A percentile compares a stretch with the other conserved stretches of the same genome.
Conservation (phyloP, 30 jellyfish, hydroid and myxozoan species). For the Catostylus mosaicus region DNA sequence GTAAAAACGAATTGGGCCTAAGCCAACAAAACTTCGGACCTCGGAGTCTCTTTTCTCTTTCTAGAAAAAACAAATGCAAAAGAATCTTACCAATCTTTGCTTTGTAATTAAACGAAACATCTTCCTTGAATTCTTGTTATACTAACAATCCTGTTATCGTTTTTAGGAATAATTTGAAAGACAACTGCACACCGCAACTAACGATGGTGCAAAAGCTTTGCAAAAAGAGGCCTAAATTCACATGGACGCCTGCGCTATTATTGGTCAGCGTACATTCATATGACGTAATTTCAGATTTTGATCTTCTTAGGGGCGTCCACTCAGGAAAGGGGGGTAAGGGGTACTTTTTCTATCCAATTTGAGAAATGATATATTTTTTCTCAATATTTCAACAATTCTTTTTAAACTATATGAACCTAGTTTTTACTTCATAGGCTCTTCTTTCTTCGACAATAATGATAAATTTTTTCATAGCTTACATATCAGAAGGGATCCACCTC, state of each 20-base stretch:
- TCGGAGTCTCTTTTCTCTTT: too few relatives aligned
- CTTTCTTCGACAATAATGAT: too few relatives aligned
- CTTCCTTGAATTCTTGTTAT: not conserved
- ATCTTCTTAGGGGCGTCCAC: too few relatives aligned
- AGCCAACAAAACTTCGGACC: too few relatives aligned
- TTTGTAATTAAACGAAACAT: constrained; percentile 46
- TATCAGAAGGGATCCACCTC: too few relatives aligned
- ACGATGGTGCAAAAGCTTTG: constrained; percentile 57
- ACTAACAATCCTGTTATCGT: not conserved
- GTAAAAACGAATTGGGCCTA: too few relatives aligned
- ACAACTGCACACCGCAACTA: constrained; percentile 62
- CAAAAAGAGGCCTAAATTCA: constrained; percentile 37
- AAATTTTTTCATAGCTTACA: too few relatives aligned
- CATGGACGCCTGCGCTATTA: not conserved
- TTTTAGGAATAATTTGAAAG: constrained; percentile 29
- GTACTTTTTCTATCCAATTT: too few relatives aligned
- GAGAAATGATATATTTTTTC: too few relatives aligned
- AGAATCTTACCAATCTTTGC: constrained; percentile 53
- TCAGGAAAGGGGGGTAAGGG: too few relatives aligned
- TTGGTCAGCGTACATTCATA: constrained; percentile 44
- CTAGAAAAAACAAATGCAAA: not conserved
- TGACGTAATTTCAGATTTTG: not conserved
- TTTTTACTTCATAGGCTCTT: not conserved
- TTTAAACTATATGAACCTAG: too few relatives aligned
- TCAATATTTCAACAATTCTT: too few relatives aligned